Base-by-base conservation (phyloP, 2,113 vertebrate species). In the Todiramphus saurophagus region DNA sequence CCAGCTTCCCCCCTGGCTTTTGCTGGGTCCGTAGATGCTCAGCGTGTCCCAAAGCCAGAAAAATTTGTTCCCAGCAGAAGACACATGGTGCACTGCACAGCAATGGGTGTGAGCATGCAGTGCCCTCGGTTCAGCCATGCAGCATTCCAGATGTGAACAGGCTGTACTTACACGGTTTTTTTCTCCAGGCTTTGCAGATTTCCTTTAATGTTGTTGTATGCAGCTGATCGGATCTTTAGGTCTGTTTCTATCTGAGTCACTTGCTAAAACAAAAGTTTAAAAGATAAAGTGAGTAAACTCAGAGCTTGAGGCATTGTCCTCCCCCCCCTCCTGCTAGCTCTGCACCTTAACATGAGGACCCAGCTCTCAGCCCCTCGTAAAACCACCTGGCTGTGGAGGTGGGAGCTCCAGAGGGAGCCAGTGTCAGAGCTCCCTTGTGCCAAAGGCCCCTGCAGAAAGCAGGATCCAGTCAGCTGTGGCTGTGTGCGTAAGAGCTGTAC, bases 181-280 rank as follows among this genome's bases (percentile, higher is more conserved):
- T 97, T 97, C 91, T 99, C 98, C 76, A 99, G 93, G 81, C 84
- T 98, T 93, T 99, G 98, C 96, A 99, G 94, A 69, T 97, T 98
- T 20, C 93, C 96, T 97, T 99, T 99, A 82, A 99, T 97, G 11
- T 98, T 98, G 93, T 93, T 98, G 97, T 99, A 99, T 0, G 98
- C 96, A 3, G 97, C 96, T 16, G 98, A 97, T 41, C 99, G 97
- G 27, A 97, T 97, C 97, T 99, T 99, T 74, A 99, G 88, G 78
- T 99, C 99, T 13, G 96, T 43, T 91, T 99, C 99, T 64, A 99
- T 98, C 90, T 99, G 99, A 33, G 97, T 98, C 84, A 99, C 97
- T 98, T 99, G 99, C 99, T 99, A 83, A 94, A 56, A 51, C 35
- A 55, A 77, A 96, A 43, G 43, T 43, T 72, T n/a, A 86, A 80